phyloP scores from a whole-genome alignment of 1,140 invertebrate species.

The Pseudomyrmex concolor region DNA sequence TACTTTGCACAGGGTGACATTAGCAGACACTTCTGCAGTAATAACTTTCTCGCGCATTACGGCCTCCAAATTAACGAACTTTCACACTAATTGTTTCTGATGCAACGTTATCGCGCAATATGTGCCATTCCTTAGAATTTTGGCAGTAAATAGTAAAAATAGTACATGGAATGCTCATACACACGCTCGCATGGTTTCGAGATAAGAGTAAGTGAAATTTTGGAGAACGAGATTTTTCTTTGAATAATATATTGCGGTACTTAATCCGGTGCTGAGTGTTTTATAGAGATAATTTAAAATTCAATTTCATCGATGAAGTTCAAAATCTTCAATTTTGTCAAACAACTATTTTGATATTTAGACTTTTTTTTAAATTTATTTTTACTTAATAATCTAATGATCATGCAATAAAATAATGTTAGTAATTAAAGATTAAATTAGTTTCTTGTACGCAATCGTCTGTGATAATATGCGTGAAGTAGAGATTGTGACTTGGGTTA shows the following conservation, averaged over 20 bases:
- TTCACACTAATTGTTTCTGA: slow-evolving; percentile 54
- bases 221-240: neutral
- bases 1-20: slow-evolving; percentile 43
- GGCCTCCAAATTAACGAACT: slow-evolving; percentile 53
- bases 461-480: neutral
- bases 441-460: neutral
- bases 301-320: neutral
- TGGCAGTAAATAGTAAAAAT: neutral
- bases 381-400: too few species aligned
- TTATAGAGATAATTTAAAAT: too few species aligned
- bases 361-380: neutral
- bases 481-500: neutral
- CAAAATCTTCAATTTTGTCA: neutral
- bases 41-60: slow-evolving; percentile 51
- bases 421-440: neutral
- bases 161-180: neutral
- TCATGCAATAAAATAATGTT: neutral
- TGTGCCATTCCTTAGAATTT: slow-evolving; percentile 11
- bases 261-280: too few species aligned
- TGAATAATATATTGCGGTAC: too few species aligned
- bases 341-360: neutral
- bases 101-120: slow-evolving; percentile 33
- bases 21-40: slow-evolving; percentile 51
- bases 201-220: slow-evolving; percentile 31
- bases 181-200: neutral